Evolutionary conservation across 2,888 invertebrate species (phyloP), one percentile per base, ranked within the genome.

Genomic region (Epistrophella euchroma): DNA sequence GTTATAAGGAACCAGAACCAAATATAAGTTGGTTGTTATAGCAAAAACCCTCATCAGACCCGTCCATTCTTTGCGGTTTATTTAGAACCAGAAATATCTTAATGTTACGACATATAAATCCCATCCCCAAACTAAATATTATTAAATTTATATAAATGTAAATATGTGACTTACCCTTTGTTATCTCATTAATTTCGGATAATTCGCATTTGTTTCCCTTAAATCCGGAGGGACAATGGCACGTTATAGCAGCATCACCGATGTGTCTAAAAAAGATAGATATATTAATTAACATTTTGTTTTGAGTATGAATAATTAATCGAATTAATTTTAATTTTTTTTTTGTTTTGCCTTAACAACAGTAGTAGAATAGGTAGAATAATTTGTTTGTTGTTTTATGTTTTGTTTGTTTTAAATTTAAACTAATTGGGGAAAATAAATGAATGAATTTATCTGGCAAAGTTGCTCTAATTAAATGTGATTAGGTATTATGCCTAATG

Each of bases 171-270:
- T 92, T 90, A 92, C 92, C 92, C 89, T 90, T 91, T 55, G 91
- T 91, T 56, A 89, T 88, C 88, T 90, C 91, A 74, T 90, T 91
- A 84, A 91, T 90, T 89, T 92, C 93, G 88, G 94, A 94, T 73
- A 95, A 94, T 91, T 96, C 95, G 90, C 96, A 96, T 89, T 95
- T 94, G 90, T 95, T 95, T 55, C 96, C 96, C 45, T 94, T 95
- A 92, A 94, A 96, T 35, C 95, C 95, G 0, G 93, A 91, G 7
- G 94, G 93, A 91, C 96, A 96, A 89, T 95, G 94, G 90, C 96
- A 96, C 90, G 95, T 95, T 88, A 96, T 95, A 32, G 96, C 95
- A 76, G 95, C 95, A n/a, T 95, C 95, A 6, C 96, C 96, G 91
- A 96, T 95, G 92, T 96, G 96, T 90, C 96, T 96, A 66, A 2